phyloP scores from a whole-genome alignment of 2,888 invertebrate species.

The Polyommatus icarus region DNA sequence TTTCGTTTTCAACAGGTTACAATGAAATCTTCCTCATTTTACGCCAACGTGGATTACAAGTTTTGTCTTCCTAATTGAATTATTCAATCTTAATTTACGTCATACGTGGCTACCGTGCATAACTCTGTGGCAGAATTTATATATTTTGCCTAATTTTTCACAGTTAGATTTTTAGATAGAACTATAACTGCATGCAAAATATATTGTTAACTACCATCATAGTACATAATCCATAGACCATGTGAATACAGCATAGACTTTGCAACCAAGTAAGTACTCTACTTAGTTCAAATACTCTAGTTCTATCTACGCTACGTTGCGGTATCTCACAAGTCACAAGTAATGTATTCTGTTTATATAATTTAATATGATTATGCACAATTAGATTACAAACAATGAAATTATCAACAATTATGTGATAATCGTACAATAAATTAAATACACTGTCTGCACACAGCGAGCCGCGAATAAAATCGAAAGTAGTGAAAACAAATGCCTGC shows the following conservation, averaged over 20 bases:
- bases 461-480: slow-evolving; percentile 26
- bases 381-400: slow-evolving; percentile 5
- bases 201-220: no score
- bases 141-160: no score
- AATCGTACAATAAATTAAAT: slow-evolving; percentile 18
- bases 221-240: not conserved
- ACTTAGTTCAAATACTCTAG: not conserved
- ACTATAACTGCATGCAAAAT: no score
- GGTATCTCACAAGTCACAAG: not conserved
- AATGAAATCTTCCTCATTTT: slow-evolving; percentile 22
- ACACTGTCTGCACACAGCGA: not conserved
- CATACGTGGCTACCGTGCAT: not conserved
- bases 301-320: not conserved
- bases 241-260: not conserved
- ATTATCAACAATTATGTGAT: slow-evolving; percentile 20
- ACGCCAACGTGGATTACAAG: not conserved
- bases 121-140: not conserved
- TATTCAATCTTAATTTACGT: not conserved
- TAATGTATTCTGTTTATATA: not conserved
- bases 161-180: no score
- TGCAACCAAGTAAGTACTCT: no score
- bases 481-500: slow-evolving; percentile 27
- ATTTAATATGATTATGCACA: not conserved
- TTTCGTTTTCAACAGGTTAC: slow-evolving; percentile 26
- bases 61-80: slow-evolving; percentile 12